Conservation (phyloP, 2,888 invertebrate species). For the Gnatocerus cornutus region DNA sequence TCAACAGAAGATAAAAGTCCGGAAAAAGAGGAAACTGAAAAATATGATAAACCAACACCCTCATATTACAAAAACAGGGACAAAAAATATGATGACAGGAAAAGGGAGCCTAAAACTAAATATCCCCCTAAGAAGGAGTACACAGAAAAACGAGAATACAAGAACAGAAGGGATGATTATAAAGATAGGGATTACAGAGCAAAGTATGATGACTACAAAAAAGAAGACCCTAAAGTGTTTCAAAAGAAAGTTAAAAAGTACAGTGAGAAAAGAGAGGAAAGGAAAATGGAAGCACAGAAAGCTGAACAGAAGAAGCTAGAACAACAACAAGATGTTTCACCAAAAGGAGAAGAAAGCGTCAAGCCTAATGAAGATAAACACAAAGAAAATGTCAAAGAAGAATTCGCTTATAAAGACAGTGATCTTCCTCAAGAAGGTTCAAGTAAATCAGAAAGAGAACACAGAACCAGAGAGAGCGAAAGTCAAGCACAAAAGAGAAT, state of each 20-base stretch:
- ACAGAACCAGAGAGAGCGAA: slow-evolving; percentile 37
- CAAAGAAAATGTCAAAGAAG: slow-evolving; percentile 31
- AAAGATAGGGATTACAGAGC: slow-evolving; percentile 56
- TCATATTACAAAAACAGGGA: slow-evolving; percentile 61
- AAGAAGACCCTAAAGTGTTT: slow-evolving; percentile 57
- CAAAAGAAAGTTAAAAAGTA: slow-evolving; percentile 68
- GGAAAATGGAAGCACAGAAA: slow-evolving; percentile 66
- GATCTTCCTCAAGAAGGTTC: slow-evolving; percentile 45
- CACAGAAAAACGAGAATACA: slow-evolving; percentile 60
- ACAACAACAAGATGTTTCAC: slow-evolving; percentile 31
- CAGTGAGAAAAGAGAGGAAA: slow-evolving; percentile 69
- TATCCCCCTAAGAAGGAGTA: slow-evolving; percentile 63
- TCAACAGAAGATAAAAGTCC: slow-evolving; percentile 48
- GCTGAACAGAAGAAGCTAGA: slow-evolving; percentile 59
- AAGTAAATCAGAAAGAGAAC: slow-evolving; percentile 48
- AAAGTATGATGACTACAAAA: slow-evolving; percentile 61
- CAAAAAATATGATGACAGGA: slow-evolving; percentile 64
- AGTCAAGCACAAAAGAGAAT: slow-evolving; percentile 69
- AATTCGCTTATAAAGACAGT: slow-evolving; percentile 32
- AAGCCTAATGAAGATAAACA: slow-evolving; percentile 35
- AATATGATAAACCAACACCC: slow-evolving; percentile 55
- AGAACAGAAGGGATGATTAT: slow-evolving; percentile 52
- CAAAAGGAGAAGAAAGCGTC: slow-evolving; percentile 21
- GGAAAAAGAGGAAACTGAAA: slow-evolving; percentile 54
- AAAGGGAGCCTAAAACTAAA: slow-evolving; percentile 62